Evolutionary conservation across 1,140 invertebrate species (phyloP).

Genomic region (Chelonus insularis): DNA sequence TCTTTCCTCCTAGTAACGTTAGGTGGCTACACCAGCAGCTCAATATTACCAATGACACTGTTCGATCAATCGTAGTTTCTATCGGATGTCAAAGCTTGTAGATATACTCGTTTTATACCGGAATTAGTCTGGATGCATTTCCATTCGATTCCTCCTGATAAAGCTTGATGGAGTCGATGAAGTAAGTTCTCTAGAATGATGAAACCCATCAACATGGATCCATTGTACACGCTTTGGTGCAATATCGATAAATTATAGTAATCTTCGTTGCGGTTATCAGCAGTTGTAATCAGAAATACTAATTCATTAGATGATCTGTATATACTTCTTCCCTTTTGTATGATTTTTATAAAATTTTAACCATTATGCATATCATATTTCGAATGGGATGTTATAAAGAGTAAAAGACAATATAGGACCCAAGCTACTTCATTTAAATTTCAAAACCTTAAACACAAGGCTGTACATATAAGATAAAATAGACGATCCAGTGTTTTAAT

Average conservation of each 20-base stretch:
- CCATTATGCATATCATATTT: constrained; percentile 49
- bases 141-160: too few relatives aligned
- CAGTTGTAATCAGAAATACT: too few relatives aligned
- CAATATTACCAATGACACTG: constrained; percentile 41
- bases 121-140: too few relatives aligned
- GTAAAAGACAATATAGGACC: background rate
- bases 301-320: too few relatives aligned
- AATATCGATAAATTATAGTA: too few relatives aligned
- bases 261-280: too few relatives aligned
- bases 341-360: background rate
- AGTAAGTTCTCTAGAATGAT: too few relatives aligned
- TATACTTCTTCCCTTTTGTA: constrained; percentile 20
- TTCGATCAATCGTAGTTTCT: constrained; percentile 38
- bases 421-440: constrained; percentile 46
- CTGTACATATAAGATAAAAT: constrained; percentile 49
- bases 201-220: too few relatives aligned
- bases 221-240: too few relatives aligned
- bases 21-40: constrained; percentile 37
- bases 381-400: constrained; percentile 35
- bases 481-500: constrained; percentile 49
- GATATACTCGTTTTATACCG: background rate
- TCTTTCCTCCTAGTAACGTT: constrained; percentile 27
- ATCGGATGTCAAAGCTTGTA: constrained; percentile 8
- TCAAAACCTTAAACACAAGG: constrained; percentile 50
- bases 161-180: background rate